Evolutionary conservation across 1,140 invertebrate genomes (phyloP), one percentile per base, ranked within the genome.

Genomic region (Samia ricini): DNA sequence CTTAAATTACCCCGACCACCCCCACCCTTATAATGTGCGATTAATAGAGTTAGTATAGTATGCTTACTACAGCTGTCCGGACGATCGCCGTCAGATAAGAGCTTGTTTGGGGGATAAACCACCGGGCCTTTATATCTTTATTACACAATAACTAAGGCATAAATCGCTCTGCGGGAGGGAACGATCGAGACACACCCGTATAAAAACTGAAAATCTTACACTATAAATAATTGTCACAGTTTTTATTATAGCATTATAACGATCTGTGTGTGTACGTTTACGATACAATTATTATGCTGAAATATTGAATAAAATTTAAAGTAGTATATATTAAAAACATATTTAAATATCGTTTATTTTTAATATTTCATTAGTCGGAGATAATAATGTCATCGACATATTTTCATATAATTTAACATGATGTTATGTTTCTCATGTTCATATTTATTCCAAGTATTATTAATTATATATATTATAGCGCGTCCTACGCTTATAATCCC

Each of bases 41-140:
- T 72, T 79, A 76, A 72, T 79, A 69, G 69, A 66, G 66, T 74
- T 68, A 71, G 68, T 62, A 64, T 66, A 70, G 60, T 68, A 60
- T 57, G 66, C 59, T 69, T 55, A 64, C 63, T 73, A 74, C 73
- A 76, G 68, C 71, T 73, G 74, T 68, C 60, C 67, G 63, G 72
- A 69, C 68, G 74, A 78, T 76, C 66, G 57, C 57, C 22, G 66
- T 65, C 29, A 71, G 76, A 78, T 78, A 78, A 75, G 66, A 65
- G 66, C 62, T 67, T 68, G 72, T 72, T 74, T 72, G 60, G 68
- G 72, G 72, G 65, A 68, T 66, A 57, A 60, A 58, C 61, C 60
- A 64, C 61, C 65, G 61, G 63, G 62, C 57, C 56, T 75, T 71
- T 69, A 78, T 69, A 73, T 71, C 71, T 78, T 78, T 78, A 78